These are phyloP conservation scores for Lordiphosa mommai DNA, from an alignment of 1,140 invertebrate species.

Conservation along the genomic window DNA sequence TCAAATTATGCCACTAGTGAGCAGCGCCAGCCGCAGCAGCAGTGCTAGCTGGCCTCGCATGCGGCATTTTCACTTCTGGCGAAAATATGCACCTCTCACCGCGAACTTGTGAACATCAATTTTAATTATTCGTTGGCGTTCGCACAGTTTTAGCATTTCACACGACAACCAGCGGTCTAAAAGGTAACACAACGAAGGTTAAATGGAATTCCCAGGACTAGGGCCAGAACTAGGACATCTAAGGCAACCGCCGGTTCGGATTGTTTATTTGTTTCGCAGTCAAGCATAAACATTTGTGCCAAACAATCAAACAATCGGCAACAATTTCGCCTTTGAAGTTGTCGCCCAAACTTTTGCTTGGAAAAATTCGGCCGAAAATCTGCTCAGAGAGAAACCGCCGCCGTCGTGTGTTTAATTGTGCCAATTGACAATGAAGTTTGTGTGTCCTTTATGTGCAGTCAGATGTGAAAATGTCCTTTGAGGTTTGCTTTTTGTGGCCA, in stretches of 20 bases:
- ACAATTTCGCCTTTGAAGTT: constrained; percentile 42
- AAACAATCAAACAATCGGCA: constrained; percentile 72
- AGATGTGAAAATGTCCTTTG: constrained; percentile 70
- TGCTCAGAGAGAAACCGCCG: constrained; percentile 27
- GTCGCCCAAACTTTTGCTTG: constrained; percentile 35
- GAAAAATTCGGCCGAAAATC: constrained; percentile 35
- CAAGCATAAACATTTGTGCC: constrained; percentile 74
- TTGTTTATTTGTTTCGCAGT: constrained; percentile 65
- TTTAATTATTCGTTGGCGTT: constrained; percentile 65
- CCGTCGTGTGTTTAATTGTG: constrained; percentile 58
- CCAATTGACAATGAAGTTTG: constrained; percentile 67
- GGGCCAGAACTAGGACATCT: constrained; percentile 1
- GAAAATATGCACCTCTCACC: constrained; percentile 23
- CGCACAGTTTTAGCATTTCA: constrained; percentile 62
- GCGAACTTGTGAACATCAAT: constrained; percentile 50
- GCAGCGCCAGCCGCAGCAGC: constrained; percentile 9
- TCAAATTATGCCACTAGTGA: constrained; percentile 62
- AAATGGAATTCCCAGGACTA: constrained; percentile 11
- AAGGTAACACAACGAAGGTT: constrained; percentile 5
- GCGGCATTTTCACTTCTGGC: constrained; percentile 52
- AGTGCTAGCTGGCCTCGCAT: constrained; percentile 42
- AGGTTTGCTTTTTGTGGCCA: constrained; percentile 34
- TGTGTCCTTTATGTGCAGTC: constrained; percentile 36
- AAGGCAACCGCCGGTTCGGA: constrained; percentile 12
- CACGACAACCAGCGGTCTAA: constrained; percentile 33